Evolutionary conservation across 2,797 vertebrate genomes (phyloP).

Genomic region (Chaunax sp.): DNA sequence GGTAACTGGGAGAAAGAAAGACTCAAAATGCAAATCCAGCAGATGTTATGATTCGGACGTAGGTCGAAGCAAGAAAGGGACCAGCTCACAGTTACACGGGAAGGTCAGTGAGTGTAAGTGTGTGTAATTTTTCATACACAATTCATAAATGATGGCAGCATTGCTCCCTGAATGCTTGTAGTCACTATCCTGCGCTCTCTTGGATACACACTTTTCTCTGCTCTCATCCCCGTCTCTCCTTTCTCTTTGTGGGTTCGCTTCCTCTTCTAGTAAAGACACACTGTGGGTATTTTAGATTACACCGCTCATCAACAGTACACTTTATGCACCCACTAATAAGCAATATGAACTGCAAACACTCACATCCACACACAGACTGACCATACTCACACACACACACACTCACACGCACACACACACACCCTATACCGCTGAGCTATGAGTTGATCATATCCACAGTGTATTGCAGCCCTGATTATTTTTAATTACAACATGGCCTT

Average conservation of each 20-base stretch:
- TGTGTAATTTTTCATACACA: constrained; percentile 17
- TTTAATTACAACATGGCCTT: constrained; percentile 57
- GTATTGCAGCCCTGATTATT: constrained; percentile 60
- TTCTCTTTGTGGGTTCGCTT: constrained; percentile 18
- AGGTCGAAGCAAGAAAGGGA: constrained; percentile 4
- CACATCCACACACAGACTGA: constrained; percentile 31
- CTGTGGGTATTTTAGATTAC: constrained; percentile 52
- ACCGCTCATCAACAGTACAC: constrained; percentile 62
- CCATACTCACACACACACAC: neutral
- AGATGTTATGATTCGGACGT: constrained; percentile 42
- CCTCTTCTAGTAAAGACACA: constrained; percentile 47
- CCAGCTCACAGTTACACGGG: constrained; percentile 11
- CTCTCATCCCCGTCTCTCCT: neutral
- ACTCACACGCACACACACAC: constrained; percentile 21
- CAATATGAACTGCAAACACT: constrained; percentile 54
- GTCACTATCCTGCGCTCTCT: neutral
- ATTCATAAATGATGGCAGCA: constrained; percentile 27
- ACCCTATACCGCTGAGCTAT: constrained; percentile 37
- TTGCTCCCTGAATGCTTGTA: constrained; percentile 11
- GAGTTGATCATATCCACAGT: constrained; percentile 40
- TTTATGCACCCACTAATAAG: constrained; percentile 50
- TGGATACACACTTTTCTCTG: neutral
- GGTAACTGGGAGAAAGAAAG: constrained; percentile 17
- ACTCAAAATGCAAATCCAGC: constrained; percentile 38
- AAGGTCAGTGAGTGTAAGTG: constrained; percentile 17